Evolutionary conservation across 2,888 invertebrate species (phyloP), one percentile per base, ranked within the genome.

Genomic region (Mimas tiliae): DNA sequence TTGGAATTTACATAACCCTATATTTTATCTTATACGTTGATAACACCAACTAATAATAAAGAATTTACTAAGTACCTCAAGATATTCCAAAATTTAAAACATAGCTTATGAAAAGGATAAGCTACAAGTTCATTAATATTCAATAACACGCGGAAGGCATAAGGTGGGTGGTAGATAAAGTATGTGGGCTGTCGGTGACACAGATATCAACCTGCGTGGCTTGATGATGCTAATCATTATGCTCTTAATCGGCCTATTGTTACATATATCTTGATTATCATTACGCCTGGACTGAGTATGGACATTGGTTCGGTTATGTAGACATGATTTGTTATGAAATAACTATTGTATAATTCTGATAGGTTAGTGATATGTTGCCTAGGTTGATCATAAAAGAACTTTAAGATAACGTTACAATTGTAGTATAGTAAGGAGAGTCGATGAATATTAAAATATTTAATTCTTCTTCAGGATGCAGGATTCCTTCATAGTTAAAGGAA

Each of bases 191-290:
- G 52, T 6, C 27, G 52, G 52, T 52, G 52, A 52, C 52, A 52
- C 52, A 52, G 50, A 9, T 52, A 52, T 33, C 52, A 52, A 52
- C 52, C 52, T 52, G 52, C 52, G 14, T 12, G 27, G 50, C 14
- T 33, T 27, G 21, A 27, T 52, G 52, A 52, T 52, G 52, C 1
- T 33, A 33, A 52, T 52, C 27, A 33, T 51, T 50, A 19, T 51
- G 21, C 27, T 52, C 27, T 52, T 52, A 52, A 52, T 52, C 52
- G 27, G 50, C 12, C 52, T 52, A 52, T 52, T 52, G 52, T 52
- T 52, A 52, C 52, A 14, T 14, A 14, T 52, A 52, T 52, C 52
- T 14, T 33, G 52, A 52, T 52, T 33, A 14, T 27, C 12, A 45
- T 45, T 45, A 45, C 45, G 45, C 1, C 42, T 42, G 1, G 45